A percentile compares a stretch with the other conserved stretches of the same genome.
Conservation (phyloP, 2,113 vertebrate species). For the Triplophysa tibetana region DNA sequence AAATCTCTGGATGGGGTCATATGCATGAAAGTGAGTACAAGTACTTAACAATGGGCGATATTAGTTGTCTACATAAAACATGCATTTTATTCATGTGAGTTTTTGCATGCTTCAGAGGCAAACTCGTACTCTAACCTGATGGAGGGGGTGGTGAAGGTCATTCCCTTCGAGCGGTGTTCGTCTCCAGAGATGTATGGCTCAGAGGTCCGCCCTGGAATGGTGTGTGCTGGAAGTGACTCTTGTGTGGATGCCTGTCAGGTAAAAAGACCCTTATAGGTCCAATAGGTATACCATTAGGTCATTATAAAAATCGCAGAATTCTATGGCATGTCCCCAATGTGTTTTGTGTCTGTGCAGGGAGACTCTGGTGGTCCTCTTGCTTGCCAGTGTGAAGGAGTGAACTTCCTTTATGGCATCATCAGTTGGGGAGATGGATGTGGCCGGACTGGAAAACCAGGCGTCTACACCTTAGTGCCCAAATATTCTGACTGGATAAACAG, state of each 20-base stretch:
- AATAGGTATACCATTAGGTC: no score
- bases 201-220: conserved; percentile 86
- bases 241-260: conserved; percentile 92
- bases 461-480: conserved; percentile 87
- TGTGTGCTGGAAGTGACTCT: conserved; percentile 85
- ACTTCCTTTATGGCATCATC: conserved; percentile 88
- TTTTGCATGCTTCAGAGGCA: conserved; percentile 65
- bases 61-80: background rate
- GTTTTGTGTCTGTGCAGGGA: conserved; percentile 75
- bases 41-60: background rate
- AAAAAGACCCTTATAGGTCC: conserved; percentile 27
- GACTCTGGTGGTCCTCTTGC: conserved; percentile 91
- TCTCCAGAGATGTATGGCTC: conserved; percentile 83
- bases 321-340: conserved; percentile 1
- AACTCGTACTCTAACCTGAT: conserved; percentile 78
- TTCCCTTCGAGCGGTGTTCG: conserved; percentile 78
- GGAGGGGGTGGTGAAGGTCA: conserved; percentile 80
- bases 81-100: background rate
- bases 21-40: conserved; percentile 81
- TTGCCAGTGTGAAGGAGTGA: conserved; percentile 76
- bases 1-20: conserved; percentile 92
- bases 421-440: conserved; percentile 95
- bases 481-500: conserved; percentile 89
- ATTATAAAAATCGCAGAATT: no score
- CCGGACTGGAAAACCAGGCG: conserved; percentile 80